Evolutionary conservation across 1,140 invertebrate genomes (phyloP).

Genomic region (Dolichoris vasculosae): DNA sequence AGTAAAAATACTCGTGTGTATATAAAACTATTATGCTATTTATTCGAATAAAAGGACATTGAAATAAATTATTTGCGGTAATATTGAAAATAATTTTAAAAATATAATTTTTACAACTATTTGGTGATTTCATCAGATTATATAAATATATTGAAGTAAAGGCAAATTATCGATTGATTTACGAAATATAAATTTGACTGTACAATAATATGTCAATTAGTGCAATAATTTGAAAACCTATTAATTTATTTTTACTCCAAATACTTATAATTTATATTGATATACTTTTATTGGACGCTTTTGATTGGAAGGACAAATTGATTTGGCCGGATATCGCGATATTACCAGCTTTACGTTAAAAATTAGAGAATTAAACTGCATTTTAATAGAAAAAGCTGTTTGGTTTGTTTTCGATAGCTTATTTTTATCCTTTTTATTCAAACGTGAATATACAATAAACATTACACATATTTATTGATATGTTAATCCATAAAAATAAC

Average conservation of each 20-base stretch:
- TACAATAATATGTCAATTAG: neutral
- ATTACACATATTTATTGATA: neutral
- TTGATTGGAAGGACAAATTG: constrained; percentile 25
- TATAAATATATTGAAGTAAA: too few relatives aligned
- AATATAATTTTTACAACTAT: neutral
- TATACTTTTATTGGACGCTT: neutral
- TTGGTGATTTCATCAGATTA: too few relatives aligned
- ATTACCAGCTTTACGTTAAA: neutral
- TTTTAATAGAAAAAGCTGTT: constrained; percentile 15
- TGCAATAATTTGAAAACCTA: neutral
- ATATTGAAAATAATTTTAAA: neutral
- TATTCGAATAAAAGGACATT: too few relatives aligned
- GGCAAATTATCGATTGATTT: too few relatives aligned
- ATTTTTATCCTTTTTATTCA: neutral
- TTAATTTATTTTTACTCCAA: constrained; percentile 15
- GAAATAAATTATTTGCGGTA: neutral
- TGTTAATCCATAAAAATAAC: neutral
- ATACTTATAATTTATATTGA: neutral
- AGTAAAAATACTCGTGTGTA: neutral
- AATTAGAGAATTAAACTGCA: neutral
- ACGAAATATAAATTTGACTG: neutral
- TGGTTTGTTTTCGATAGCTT: neutral
- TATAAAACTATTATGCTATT: too few relatives aligned
- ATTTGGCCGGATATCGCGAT: constrained; percentile 36
- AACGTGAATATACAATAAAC: neutral